Evolutionary conservation across 92 coral and sea anemone species (phyloP), one percentile per base, ranked within the genome.

Genomic region (Actinernus sp.): DNA sequence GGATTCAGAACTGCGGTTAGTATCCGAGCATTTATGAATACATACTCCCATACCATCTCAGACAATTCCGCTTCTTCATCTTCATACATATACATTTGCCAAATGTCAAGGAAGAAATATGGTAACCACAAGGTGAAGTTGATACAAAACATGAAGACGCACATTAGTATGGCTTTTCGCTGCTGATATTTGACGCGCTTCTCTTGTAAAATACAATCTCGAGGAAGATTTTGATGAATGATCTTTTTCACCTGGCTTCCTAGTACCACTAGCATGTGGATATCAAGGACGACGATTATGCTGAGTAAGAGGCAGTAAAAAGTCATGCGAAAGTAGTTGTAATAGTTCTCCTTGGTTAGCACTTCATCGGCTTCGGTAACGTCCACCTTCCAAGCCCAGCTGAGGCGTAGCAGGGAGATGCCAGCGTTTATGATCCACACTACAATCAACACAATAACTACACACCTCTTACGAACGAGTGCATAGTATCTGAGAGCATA

Each of bases 121-220:
- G 78, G 78, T 31, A 70, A 21, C 78, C 78, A 70, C 20, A 70
- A 41, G 9, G 48, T 54, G 10, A 57, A 61, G 41, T 70, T 70
- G 46, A 57, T 70, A 13, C 21, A 52, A 0, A 70, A 62, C 67
- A 70, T 70, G 23, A 29, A n/a, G 3, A 44, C 61, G 18, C 78
- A 70, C 78, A 70, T 70, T 55, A 70, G 30, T 0, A 70, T 62
- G 19, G 78, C 78, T 12, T 66, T 46, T 1, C 78, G 78, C 33
- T 57, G 41, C 30, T 70, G 58, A 17, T 50, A 47, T 1, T 62
- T 61, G 31, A 70, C 33, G 20, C 78, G 78, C 12, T 70, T 70
- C 20, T 70, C 78, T 10, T 70, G 78, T 23, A 38, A 20, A 11
- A 70, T 31, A n/a, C 66, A 56, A 31, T 70, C 57, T 2, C 67